Evolutionary conservation across 2,797 vertebrate genomes (phyloP).

Genomic region (Lerista edwardsae): DNA sequence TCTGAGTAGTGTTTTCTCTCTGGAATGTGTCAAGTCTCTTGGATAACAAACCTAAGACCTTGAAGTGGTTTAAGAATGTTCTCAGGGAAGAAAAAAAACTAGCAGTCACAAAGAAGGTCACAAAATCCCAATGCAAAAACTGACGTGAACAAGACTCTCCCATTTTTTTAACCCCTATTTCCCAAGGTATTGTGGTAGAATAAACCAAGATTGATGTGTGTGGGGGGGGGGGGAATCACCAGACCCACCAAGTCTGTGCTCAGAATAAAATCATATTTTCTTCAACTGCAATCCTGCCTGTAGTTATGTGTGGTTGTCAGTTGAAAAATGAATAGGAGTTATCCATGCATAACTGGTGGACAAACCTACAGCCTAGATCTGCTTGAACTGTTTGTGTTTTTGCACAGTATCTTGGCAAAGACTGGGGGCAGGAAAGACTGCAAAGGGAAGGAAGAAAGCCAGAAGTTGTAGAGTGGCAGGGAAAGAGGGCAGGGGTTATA

Average conservation of each 20-base stretch:
- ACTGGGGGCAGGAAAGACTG: neutral
- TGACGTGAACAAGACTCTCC: neutral
- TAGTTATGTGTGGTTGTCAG: neutral
- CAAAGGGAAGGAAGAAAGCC: neutral
- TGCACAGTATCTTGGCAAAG: neutral
- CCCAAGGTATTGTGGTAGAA: neutral
- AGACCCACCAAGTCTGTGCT: neutral
- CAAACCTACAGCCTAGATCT: neutral
- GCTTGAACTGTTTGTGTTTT: neutral
- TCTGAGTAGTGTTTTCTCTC: conserved; percentile 36
- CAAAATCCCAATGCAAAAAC: neutral
- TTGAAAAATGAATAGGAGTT: neutral
- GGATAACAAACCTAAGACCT: neutral
- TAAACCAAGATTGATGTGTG: neutral
- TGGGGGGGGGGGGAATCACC: neutral
- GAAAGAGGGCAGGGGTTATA: neutral
- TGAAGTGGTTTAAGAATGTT: conserved; percentile 36
- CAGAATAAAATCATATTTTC: neutral
- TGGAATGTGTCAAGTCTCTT: conserved; percentile 7
- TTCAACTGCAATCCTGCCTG: neutral
- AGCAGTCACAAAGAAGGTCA: conserved; percentile 24
- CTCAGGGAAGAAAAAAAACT: conserved; percentile 17
- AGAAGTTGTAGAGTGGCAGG: neutral
- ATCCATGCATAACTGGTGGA: neutral
- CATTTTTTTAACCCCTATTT: neutral